Evolutionary conservation across 2,888 invertebrate genomes (phyloP), one percentile per base, ranked within the genome.

Genomic region (Nephrotoma guestfalica): DNA sequence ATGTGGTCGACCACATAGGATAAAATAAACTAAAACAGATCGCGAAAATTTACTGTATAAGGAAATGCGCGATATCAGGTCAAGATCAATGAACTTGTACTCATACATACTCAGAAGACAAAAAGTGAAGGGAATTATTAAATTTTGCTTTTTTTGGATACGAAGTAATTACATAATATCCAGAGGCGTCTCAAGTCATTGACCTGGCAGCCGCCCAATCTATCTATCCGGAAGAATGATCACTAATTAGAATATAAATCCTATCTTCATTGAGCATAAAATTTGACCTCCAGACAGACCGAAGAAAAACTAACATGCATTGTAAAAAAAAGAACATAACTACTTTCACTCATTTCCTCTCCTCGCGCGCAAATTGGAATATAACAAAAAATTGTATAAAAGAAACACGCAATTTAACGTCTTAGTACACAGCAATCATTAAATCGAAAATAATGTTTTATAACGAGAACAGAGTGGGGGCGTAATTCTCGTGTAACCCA

Each of bases 1-100:
- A 86, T 86, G 86, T 51, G 57, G 86, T 86, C 86, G 84, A 84
- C 84, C 84, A 84, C 84, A 84, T 84, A 84, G 42, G 84, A 84
- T 84, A 84, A 41, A 30, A 30, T 30, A 30, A 30, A 30, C 30
- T 30, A 30, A 51, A 71, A 71, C 7, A 71, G 30, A 71, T 71
- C 71, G 71, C 71, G 71, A 71, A 71, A 71, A 71, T 71, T 71
- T 71, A 30, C 71, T 71, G 71, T 71, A 71, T 30, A 71, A 71
- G 71, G 71, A 71, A 71, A 71, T 71, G 71, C 71, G 71, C 71
- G 71, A 71, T 71, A 71, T 71, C 71, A 71, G 71, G 71, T 71
- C 71, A 71, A 71, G 71, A 71, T 71, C 71, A 71, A 71, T 71
- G 71, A 71, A 71, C 71, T 71, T 71, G 71, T 30, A 30, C 30